Percentiles rank a stretch among this genome's conserved stretches.
Evolutionary conservation across 2,797 vertebrate genomes (phyloP).

Genomic region (Darevskia nairensis): DNA sequence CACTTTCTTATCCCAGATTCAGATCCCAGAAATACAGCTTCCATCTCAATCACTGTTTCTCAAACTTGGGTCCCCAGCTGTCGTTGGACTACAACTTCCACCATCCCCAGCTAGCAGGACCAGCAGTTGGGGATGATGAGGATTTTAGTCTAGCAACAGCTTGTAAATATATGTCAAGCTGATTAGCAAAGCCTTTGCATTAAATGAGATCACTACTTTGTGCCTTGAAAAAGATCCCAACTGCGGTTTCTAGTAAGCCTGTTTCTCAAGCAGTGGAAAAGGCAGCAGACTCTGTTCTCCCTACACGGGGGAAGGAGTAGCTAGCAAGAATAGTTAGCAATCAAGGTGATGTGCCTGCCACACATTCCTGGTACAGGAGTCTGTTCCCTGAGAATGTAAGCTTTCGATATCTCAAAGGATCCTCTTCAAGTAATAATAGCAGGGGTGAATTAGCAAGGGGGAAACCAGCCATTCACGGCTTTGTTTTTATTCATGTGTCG

Average conservation of each 20-base stretch:
- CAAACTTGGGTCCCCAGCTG: too few relatives aligned
- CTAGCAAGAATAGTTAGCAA: not conserved
- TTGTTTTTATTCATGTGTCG: not conserved
- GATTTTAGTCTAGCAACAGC: too few relatives aligned
- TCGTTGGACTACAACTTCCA: too few relatives aligned
- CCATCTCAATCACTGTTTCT: too few relatives aligned
- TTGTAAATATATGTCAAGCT: too few relatives aligned
- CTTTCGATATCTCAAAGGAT: not conserved
- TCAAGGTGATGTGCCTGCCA: not conserved
- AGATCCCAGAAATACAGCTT: too few relatives aligned
- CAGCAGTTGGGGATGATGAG: too few relatives aligned
- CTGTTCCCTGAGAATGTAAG: not conserved
- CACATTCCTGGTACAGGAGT: not conserved
- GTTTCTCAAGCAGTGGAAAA: not conserved
- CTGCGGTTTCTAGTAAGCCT: not conserved
- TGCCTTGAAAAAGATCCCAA: not conserved
- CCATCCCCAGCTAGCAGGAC: too few relatives aligned
- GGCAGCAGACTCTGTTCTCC: not conserved
- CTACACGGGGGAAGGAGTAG: not conserved
- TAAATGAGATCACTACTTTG: not conserved
- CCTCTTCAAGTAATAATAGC: not conserved
- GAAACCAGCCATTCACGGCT: not conserved
- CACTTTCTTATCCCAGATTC: not conserved
- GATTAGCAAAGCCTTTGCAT: not conserved
- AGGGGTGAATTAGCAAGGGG: not conserved